phyloP scores from a whole-genome alignment of 2,888 invertebrate species.

The Apodemia zela region DNA sequence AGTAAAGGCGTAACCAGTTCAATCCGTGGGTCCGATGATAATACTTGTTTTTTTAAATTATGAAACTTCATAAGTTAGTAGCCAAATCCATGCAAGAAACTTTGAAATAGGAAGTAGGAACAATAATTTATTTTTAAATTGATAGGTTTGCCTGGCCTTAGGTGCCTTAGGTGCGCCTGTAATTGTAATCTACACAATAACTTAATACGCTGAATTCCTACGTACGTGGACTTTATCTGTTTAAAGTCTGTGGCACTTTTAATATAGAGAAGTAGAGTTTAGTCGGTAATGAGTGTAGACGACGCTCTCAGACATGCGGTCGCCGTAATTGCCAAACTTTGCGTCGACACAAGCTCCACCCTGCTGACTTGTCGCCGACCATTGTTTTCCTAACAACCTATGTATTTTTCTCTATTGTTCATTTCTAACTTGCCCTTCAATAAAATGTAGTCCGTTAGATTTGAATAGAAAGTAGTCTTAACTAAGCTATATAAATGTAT shows the following conservation, averaged over 20 bases:
- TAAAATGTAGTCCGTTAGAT: too few relatives aligned
- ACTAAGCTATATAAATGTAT: too few relatives aligned
- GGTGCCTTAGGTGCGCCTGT: background rate
- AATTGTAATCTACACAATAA: background rate
- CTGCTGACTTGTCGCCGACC: conserved; percentile 64
- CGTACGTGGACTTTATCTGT: conserved; percentile 18
- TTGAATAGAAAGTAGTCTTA: too few relatives aligned
- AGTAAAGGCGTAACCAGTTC: too few relatives aligned
- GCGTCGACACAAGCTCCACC: conserved; percentile 55
- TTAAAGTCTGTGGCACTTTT: conserved; percentile 50
- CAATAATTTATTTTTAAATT: conserved; percentile 6
- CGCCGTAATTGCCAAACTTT: conserved; percentile 80
- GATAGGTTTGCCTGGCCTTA: too few relatives aligned
- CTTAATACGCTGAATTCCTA: background rate
- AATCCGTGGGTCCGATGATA: too few relatives aligned
- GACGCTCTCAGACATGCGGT: conserved; percentile 77
- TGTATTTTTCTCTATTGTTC: conserved; percentile 39
- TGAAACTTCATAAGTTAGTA: too few relatives aligned
- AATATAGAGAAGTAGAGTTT: conserved; percentile 73
- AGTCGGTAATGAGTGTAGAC: conserved; percentile 74
- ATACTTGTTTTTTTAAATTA: too few relatives aligned
- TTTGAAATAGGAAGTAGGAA: background rate
- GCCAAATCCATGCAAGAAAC: too few relatives aligned
- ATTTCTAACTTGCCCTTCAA: conserved; percentile 2
- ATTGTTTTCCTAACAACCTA: conserved; percentile 70